A percentile compares a stretch with the other conserved stretches of the same genome.
Conservation (phyloP, 2,113 vertebrate species). For the Corapipo altera region DNA sequence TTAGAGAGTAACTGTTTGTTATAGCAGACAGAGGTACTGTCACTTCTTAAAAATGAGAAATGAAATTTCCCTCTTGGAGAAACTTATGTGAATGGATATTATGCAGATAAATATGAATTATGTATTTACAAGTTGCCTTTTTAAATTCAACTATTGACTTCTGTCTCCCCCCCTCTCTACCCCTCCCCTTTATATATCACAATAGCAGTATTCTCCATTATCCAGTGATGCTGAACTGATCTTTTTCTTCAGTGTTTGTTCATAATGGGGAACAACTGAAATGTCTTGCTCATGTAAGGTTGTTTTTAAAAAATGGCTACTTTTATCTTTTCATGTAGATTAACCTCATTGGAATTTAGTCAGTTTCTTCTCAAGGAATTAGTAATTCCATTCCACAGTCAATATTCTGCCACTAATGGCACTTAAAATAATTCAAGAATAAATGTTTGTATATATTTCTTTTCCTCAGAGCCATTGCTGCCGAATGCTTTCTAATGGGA, state of each 20-base stretch:
- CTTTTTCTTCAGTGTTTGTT: constrained; percentile 75
- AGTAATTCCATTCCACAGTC: constrained; percentile 75
- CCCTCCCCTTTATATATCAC: constrained; percentile 70
- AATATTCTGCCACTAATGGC: constrained; percentile 71
- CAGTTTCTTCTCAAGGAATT: constrained; percentile 75
- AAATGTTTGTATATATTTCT: constrained; percentile 79
- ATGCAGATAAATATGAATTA: constrained; percentile 44
- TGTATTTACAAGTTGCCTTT: constrained; percentile 51
- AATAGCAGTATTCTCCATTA: constrained; percentile 71
- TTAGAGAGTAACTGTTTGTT: constrained; percentile 16
- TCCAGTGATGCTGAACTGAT: constrained; percentile 75
- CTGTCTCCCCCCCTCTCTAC: constrained; percentile 66
- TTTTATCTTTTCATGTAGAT: constrained; percentile 77
- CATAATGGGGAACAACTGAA: constrained; percentile 74
- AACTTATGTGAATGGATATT: neutral
- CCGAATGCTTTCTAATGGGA: constrained; percentile 87
- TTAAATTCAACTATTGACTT: constrained; percentile 68
- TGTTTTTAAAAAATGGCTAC: constrained; percentile 77
- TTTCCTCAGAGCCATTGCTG: constrained; percentile 88
- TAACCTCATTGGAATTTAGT: constrained; percentile 76
- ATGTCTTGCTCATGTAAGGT: constrained; percentile 75
- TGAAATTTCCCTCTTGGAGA: constrained; percentile 37
- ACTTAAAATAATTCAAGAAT: constrained; percentile 64
- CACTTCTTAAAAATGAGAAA: constrained; percentile 10
- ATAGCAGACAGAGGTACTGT: neutral